Percentiles rank a stretch among this genome's conserved stretches.
Evolutionary conservation across 2,888 invertebrate genomes (phyloP).

Genomic region (Apotomis turbidana): DNA sequence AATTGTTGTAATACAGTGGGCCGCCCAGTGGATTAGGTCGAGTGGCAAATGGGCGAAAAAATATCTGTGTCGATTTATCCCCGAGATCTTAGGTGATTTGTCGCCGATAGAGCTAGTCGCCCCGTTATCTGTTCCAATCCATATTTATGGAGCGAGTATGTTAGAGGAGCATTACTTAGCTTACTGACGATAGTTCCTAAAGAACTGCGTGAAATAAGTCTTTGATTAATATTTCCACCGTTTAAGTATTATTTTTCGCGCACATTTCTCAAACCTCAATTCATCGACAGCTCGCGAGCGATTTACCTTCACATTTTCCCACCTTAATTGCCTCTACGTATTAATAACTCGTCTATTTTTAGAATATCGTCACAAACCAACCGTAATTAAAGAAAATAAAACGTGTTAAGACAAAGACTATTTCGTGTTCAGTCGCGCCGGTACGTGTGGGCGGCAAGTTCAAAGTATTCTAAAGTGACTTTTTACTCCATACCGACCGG

Average conservation of each 20-base stretch:
- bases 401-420: conserved; percentile 26
- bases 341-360: conserved; percentile 22
- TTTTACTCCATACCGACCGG: conserved; percentile 26
- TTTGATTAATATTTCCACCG: not conserved
- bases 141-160: conserved; percentile 22
- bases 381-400: conserved; percentile 17
- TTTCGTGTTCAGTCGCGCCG: conserved; percentile 12
- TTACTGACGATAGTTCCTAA: conserved; percentile 11
- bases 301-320: conserved; percentile 12
- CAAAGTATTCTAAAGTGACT: conserved; percentile 39
- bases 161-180: conserved; percentile 11
- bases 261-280: not conserved
- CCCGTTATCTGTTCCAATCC: conserved; percentile 33
- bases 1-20: conserved; percentile 37
- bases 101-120: conserved; percentile 26
- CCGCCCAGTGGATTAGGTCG: conserved; percentile 32
- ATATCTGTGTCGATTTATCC: conserved; percentile 38
- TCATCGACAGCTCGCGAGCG: conserved; percentile 1
- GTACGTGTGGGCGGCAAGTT: conserved; percentile 34
- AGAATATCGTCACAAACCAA: conserved; percentile 14
- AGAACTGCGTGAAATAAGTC: not conserved
- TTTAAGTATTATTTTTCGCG: not conserved
- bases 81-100: conserved; percentile 36
- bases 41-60: conserved; percentile 28
- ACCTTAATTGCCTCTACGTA: conserved; percentile 12